Conservation (phyloP, 2,797 vertebrate genomes). For the Champsocephalus gunnari region DNA sequence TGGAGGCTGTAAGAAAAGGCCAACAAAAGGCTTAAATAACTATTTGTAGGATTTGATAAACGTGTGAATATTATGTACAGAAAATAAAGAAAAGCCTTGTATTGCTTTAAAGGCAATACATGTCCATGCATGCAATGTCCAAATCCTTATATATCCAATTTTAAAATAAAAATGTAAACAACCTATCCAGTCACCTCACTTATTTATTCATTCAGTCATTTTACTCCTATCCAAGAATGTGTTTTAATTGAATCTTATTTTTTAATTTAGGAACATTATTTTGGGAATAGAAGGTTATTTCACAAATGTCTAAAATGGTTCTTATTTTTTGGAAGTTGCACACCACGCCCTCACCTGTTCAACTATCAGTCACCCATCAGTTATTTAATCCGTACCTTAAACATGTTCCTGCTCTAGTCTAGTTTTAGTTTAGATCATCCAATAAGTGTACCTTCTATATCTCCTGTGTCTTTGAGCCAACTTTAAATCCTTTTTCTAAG, state of each 20-base stretch:
- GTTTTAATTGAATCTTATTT: no score
- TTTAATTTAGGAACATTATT: no score
- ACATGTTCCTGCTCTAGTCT: neutral
- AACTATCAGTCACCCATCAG: no score
- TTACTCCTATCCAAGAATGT: no score
- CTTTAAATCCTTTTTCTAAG: neutral
- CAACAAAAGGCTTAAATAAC: neutral
- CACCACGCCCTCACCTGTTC: no score
- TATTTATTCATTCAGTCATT: no score
- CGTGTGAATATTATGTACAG: rapidly evolving
- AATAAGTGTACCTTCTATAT: neutral
- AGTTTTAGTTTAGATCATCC: neutral
- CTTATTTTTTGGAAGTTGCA: no score
- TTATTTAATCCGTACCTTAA: neutral
- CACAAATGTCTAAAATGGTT: no score
- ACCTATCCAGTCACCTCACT: no score
- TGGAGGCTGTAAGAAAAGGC: neutral
- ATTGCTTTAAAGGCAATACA: neutral
- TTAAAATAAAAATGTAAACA: no score
- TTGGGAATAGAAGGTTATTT: no score
- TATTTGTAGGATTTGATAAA: neutral
- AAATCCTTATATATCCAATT: no score
- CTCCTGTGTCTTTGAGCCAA: neutral
- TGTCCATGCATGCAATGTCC: neutral
- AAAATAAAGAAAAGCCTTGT: neutral